Evolutionary conservation across 2,113 vertebrate genomes (phyloP).

Genomic region (Aix galericulata): DNA sequence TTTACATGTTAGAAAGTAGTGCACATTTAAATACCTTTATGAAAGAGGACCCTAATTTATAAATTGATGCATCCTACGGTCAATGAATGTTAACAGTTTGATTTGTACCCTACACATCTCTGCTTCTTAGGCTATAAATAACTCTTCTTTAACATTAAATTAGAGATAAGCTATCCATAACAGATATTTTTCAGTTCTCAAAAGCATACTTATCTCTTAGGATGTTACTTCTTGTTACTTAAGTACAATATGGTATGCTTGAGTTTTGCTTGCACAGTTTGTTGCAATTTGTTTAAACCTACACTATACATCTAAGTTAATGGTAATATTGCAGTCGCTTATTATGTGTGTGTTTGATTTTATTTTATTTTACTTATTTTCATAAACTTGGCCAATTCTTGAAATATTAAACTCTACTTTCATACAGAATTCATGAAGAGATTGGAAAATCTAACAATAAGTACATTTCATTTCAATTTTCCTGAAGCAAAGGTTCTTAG

Average conservation of each 20-base stretch:
- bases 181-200: not conserved
- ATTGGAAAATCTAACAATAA: not conserved
- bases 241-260: not conserved
- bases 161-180: not conserved
- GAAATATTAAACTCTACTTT: not conserved
- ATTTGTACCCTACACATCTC: not conserved
- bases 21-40: not conserved
- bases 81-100: not conserved
- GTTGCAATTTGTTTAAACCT: not conserved
- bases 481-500: not conserved
- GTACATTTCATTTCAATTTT: not conserved
- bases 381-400: not conserved
- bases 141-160: not conserved
- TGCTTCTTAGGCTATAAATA: not conserved
- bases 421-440: not conserved
- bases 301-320: not conserved
- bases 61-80: rapidly evolving
- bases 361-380: not conserved
- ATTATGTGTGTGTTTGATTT: not conserved
- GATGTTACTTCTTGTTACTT: not conserved
- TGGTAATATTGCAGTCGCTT: not conserved
- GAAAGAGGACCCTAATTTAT: not conserved
- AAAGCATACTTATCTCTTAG: not conserved
- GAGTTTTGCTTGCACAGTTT: not conserved
- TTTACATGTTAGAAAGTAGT: not conserved